Evolutionary conservation across 2,888 invertebrate genomes (phyloP).

Genomic region (Melolontha melolontha): DNA sequence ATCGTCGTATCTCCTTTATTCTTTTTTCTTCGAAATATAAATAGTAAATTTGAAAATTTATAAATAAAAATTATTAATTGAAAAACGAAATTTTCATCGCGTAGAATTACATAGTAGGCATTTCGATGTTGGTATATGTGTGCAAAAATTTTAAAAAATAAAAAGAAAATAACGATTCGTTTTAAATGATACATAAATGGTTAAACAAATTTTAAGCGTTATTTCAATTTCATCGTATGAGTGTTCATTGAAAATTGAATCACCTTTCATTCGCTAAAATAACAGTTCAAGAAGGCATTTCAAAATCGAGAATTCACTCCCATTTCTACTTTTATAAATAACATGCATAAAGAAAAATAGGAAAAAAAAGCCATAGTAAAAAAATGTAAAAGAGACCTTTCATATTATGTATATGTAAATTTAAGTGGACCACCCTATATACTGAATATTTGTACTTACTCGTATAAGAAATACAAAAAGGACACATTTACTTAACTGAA

Average conservation of each 20-base stretch:
- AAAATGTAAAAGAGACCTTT: slow-evolving; percentile 1
- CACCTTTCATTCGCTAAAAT: slow-evolving; percentile 39
- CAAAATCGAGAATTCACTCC: slow-evolving; percentile 16
- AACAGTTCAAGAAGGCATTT: slow-evolving; percentile 31
- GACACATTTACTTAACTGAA: slow-evolving; percentile 37
- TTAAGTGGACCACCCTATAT: slow-evolving; percentile 59
- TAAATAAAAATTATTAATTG: slow-evolving; percentile 5
- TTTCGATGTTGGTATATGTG: slow-evolving; percentile 38
- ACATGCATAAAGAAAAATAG: slow-evolving; percentile 40
- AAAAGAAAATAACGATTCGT: neutral
- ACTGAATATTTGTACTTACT: slow-evolving; percentile 44
- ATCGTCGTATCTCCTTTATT: neutral
- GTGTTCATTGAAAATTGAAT: slow-evolving; percentile 36
- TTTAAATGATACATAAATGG: slow-evolving; percentile 17
- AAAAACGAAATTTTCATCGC: slow-evolving; percentile 37
- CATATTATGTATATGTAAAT: slow-evolving; percentile 57
- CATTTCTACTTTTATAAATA: slow-evolving; percentile 59
- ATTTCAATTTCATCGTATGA: slow-evolving; percentile 6
- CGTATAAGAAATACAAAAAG: slow-evolving; percentile 4
- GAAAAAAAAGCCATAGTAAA: slow-evolving; percentile 41
- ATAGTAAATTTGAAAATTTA: slow-evolving; percentile 21
- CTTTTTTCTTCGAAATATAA: no score
- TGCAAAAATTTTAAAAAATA: slow-evolving; percentile 25
- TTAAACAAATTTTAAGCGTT: slow-evolving; percentile 13
- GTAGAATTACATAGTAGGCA: slow-evolving; percentile 27